These are phyloP conservation scores for Phaonia tiefii DNA, from an alignment of 2,888 invertebrate species.

Conservation along the genomic window DNA sequence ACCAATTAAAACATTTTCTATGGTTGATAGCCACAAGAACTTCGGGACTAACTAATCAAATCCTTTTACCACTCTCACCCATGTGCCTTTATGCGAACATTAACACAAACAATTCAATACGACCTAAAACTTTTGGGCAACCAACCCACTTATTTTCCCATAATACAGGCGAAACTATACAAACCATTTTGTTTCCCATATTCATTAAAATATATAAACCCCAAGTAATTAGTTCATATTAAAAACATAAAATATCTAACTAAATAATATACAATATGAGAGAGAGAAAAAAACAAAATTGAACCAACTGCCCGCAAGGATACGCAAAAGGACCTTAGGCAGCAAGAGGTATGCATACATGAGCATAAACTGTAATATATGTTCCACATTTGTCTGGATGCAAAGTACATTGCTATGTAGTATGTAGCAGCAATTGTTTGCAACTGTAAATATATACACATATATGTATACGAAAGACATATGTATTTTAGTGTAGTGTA, in stretches of 20 bases:
- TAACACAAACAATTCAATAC: too few relatives aligned
- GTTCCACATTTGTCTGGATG: too few relatives aligned
- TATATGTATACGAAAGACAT: too few relatives aligned
- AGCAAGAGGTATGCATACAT: not conserved
- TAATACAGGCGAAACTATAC: not conserved
- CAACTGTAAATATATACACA: too few relatives aligned
- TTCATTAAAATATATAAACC: conserved; percentile 62
- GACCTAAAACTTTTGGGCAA: not conserved
- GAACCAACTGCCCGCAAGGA: not conserved
- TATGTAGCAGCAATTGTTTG: too few relatives aligned
- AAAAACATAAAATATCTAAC: conserved; percentile 36
- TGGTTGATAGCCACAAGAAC: too few relatives aligned
- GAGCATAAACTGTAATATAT: not conserved
- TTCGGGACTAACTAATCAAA: too few relatives aligned
- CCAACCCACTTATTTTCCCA: not conserved
- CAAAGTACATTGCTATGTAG: too few relatives aligned
- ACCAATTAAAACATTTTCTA: conserved; percentile 5
- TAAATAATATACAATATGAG: conserved; percentile 20
- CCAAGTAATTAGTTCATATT: conserved; percentile 64
- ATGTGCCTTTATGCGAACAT: too few relatives aligned
- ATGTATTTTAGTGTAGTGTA: too few relatives aligned
- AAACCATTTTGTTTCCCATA: conserved; percentile 25
- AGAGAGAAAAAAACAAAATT: not conserved
- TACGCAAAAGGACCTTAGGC: not conserved
- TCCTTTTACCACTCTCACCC: too few relatives aligned